Evolutionary conservation across 2,797 vertebrate genomes (phyloP), one percentile per base, ranked within the genome.

Genomic region (Meda fulgida): DNA sequence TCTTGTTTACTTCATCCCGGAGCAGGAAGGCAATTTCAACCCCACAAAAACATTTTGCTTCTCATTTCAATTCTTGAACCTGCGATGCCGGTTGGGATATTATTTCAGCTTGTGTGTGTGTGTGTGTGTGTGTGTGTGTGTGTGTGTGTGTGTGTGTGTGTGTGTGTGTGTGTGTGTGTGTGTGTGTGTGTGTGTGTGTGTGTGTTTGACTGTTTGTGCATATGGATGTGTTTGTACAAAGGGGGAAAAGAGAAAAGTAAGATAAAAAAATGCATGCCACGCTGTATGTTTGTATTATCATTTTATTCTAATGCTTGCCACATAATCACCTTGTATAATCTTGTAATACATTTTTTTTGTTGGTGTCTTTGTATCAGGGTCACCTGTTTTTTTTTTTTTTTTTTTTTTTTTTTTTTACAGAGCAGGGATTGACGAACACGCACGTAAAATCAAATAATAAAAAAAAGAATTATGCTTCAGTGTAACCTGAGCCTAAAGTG

Each of bases 1-100:
- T 93, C 93, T 94, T 93, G 93, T 94, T 95, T 93, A 93, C 87
- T 76, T 88, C 92, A 91, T 66, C 80, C 90, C 69, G 73, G 84
- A 88, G 86, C 81, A 65, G 78, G 91, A 88, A 91, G 91, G 91
- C 92, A 91, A 93, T 94, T 95, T 94, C 86, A 92, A 91, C 87
- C 67, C 70, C 69, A 81, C 69, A 69, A 86, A 86, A 86, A 60
- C 81, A 31, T 85, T 84, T 80, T 86, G 84, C 85, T 89, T 88
- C 88, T 88, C 80, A 89, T 89, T 89, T 86, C 86, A 84, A 84
- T 89, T 89, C 79, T 65, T 67, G 19, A 84, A 85, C 80, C 72
- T 31, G 71, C 69, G 65, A 78, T 78, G 66, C 86, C 78, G 80
- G 51, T 40, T 58, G 69, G 66, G 82, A 87, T 87, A 87, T 83